Evolutionary conservation across 1,140 invertebrate species (phyloP), one percentile per base, ranked within the genome.

Genomic region (Ectropis grisescens): DNA sequence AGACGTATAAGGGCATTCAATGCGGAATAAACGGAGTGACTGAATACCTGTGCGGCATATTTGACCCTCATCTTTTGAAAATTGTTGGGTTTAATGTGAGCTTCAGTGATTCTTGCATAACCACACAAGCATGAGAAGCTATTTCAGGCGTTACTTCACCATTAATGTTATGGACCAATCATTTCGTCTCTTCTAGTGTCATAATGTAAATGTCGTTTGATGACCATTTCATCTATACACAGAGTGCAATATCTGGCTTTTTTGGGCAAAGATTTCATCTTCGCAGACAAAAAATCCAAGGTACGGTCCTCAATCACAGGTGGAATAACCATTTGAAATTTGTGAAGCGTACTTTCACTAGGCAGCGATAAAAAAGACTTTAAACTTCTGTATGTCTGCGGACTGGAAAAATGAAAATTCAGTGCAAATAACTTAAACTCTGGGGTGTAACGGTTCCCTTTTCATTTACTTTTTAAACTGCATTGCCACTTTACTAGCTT

Each of bases 111-210:
- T 19, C 8, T 19, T 19, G 16, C 16, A 19, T 19, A 19, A 8
- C 16, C 16, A 19, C 16, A 19, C 16, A 19, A 8, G 16, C 16
- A 19, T 19, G 16, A 19, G 16, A 19, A 19, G 16, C 16, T 19
- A 19, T 19, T 19, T 19, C 16, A 19, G 16, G 38, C 34, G 33
- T 36, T 15, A 41, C 44, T 45, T 27, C 14, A 13, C 38, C 33
- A 31, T 36, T 41, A 8, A 45, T 26, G 19, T 58, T 41, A 39
- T 55, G 37, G 12, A 28, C 47, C 47, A 26, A 55, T 37, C 10
- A 54, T 32, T 34, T 47, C 29, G 25, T 54, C 54, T 36, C 32
- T 47, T 30, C 13, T 27, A 37, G 16, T 30, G 13, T 47, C 32
- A 37, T 47, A 52, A 24, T 42, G 43, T 31, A 42, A 13, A 26